Evolutionary conservation across 2,888 invertebrate genomes (phyloP).

Genomic region (Brachylomia viminalis): DNA sequence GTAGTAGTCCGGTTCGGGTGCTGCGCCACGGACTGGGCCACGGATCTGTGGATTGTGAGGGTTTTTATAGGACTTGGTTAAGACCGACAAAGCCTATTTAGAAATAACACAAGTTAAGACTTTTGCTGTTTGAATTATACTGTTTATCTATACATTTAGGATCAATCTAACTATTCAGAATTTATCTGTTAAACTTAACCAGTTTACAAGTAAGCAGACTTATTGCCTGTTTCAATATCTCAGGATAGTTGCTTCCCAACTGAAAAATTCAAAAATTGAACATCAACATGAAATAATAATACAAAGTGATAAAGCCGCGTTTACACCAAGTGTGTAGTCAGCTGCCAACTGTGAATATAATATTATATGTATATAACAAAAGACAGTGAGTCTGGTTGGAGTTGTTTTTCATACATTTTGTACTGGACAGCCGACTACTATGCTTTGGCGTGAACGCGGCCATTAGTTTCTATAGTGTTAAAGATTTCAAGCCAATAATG

Average conservation of each 20-base stretch:
- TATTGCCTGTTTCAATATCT: background rate
- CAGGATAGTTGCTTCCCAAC: background rate
- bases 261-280: background rate
- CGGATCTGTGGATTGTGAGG: conserved; percentile 69
- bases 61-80: background rate
- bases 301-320: too few species aligned
- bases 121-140: background rate
- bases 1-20: conserved; percentile 93
- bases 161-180: too few species aligned
- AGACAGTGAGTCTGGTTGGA: too few species aligned
- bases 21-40: conserved; percentile 90
- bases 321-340: too few species aligned
- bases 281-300: background rate
- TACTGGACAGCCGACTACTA: too few species aligned
- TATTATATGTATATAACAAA: too few species aligned
- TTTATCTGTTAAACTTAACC: background rate
- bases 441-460: background rate
- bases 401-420: too few species aligned
- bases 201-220: background rate
- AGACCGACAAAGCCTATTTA: background rate
- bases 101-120: background rate
- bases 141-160: too few species aligned
- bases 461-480: background rate
- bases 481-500: background rate
- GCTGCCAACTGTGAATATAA: too few species aligned